Evolutionary conservation across 2,797 vertebrate species (phyloP), one percentile per base, ranked within the genome.

Genomic region (Choloepus didactylus): DNA sequence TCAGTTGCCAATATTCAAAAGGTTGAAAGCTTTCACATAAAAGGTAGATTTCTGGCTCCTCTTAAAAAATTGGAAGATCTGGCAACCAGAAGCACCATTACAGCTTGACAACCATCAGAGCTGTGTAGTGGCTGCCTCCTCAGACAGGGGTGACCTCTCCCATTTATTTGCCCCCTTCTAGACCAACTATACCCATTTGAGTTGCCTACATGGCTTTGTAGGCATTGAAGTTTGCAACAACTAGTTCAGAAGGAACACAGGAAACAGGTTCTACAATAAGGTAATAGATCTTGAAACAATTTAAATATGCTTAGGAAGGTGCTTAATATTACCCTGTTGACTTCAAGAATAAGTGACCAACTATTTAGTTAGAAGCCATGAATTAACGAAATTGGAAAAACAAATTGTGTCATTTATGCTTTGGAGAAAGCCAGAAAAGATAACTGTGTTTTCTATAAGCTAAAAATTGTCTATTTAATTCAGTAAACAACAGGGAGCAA

Each of bases 381-480:
- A 84, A 83, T 93, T 84, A 84, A 67, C 69, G n/a, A 83, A 93
- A 81, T 2, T 59, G 46, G 27, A 82, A 80, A 73, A 41, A 27
- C 9, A 83, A 70, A 62, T 5, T 87, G 72, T 93, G 31, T 88
- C 23, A 73, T 25, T 25, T 87, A 59, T 18, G 56, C 27, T 60
- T 10, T 29, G 6, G 27, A 95, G 38, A 75, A 87, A 54, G 46
- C 38, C 93, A 27, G 35, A 72, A 64, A 86, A 80, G 64, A 75
- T 60, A 59, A 89, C 0, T 62, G 44, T 67, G 76, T 60, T 70
- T 27, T 41, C 51, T 27, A 62, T 46, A 81, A 80, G n/a, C 41
- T 86, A 62, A 87, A 95, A 94, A 87, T 67, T 62, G 9, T 84
- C 54, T 19, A 75, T 84, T 93, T 79, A 60, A 82, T 44, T 93